These are phyloP conservation scores for Scaptomyza hsui DNA, from an alignment of 1,140 invertebrate genomes.

Conservation along the genomic window DNA sequence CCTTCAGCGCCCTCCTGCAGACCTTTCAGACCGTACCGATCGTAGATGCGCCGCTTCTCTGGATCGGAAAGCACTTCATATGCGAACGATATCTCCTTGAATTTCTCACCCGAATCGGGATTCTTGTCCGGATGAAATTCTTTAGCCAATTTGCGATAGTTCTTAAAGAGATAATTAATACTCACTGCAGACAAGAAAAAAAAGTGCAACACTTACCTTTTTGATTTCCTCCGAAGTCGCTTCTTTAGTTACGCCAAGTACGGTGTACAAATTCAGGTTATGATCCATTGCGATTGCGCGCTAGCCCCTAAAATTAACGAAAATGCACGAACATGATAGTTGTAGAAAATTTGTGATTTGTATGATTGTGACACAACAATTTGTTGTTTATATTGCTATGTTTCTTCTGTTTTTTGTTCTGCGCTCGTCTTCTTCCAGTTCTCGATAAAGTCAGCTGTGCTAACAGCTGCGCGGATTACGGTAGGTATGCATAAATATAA, in stretches of 20 bases:
- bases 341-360: slow-evolving; percentile 29
- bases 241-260: slow-evolving; percentile 90
- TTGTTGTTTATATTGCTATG: slow-evolving; percentile 44
- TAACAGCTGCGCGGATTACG: not conserved
- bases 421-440: not conserved
- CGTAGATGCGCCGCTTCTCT: slow-evolving; percentile 89
- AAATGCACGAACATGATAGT: slow-evolving; percentile 43
- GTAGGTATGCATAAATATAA: slow-evolving; percentile 8
- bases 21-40: slow-evolving; percentile 91
- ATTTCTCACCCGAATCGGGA: slow-evolving; percentile 91
- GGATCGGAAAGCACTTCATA: slow-evolving; percentile 93
- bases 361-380: slow-evolving; percentile 41
- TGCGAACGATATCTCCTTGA: slow-evolving; percentile 95
- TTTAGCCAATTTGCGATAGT: slow-evolving; percentile 93
- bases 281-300: slow-evolving; percentile 83
- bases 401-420: slow-evolving; percentile 12
- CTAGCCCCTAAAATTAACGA: slow-evolving; percentile 39
- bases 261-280: slow-evolving; percentile 93
- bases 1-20: slow-evolving; percentile 89
- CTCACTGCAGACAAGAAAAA: not conserved
- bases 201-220: slow-evolving; percentile 87
- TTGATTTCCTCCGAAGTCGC: slow-evolving; percentile 93
- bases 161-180: slow-evolving; percentile 84
- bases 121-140: slow-evolving; percentile 96
- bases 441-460: slow-evolving; percentile 20